Conservation (phyloP, 2,888 invertebrate species). For the Gonocerus acuteangulatus region DNA sequence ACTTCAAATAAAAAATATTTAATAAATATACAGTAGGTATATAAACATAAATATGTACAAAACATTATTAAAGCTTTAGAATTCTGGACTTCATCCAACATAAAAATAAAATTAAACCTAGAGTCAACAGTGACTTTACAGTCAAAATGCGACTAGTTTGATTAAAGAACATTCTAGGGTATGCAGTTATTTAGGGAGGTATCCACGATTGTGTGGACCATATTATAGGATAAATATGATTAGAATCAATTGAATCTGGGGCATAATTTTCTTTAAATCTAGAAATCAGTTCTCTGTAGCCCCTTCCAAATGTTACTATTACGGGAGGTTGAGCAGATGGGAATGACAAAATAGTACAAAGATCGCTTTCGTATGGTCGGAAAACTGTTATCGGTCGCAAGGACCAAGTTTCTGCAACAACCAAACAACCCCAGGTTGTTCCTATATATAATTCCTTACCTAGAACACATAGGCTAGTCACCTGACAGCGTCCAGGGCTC, state of each 20-base stretch:
- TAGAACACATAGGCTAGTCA: conserved; percentile 60
- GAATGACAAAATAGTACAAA: conserved; percentile 57
- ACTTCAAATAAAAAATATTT: no score
- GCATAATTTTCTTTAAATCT: conserved; percentile 28
- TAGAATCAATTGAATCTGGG: conserved; percentile 26
- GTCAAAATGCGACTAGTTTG: neutral
- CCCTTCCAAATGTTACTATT: conserved; percentile 72
- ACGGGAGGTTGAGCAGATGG: conserved; percentile 42
- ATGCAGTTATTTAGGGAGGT: conserved; percentile 29
- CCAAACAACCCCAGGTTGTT: conserved; percentile 89
- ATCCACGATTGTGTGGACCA: conserved; percentile 38
- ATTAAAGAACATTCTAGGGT: neutral
- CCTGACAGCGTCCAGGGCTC: conserved; percentile 66
- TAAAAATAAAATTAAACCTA: neutral
- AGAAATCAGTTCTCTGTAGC: conserved; percentile 65
- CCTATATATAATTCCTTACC: conserved; percentile 75
- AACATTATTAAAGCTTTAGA: neutral
- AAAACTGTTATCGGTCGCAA: conserved; percentile 86
- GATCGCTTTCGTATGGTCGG: conserved; percentile 78
- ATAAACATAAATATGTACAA: neutral
- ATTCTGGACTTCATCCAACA: neutral
- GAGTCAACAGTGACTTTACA: neutral
- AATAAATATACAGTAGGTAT: neutral
- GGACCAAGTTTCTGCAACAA: conserved; percentile 73
- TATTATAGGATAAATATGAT: conserved; percentile 34